These are phyloP conservation scores for Odontophorus gujanensis DNA, from an alignment of 2,113 vertebrate genomes.

Conservation along the genomic window DNA sequence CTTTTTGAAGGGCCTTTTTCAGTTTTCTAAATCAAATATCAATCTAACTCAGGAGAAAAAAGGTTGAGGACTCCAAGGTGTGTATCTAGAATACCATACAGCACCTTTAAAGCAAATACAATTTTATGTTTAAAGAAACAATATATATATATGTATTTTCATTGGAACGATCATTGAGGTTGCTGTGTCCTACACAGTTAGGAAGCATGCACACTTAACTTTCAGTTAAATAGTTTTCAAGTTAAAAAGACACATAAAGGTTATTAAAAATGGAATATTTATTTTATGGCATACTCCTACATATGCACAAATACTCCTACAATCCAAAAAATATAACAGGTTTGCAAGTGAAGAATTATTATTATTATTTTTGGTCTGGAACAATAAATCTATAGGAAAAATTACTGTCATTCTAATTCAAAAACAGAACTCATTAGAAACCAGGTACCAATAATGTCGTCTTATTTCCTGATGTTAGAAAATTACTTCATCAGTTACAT, in stretches of 20 bases:
- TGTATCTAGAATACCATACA: not conserved
- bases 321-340: not conserved
- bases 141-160: not conserved
- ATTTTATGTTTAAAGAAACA: not conserved
- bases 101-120: not conserved
- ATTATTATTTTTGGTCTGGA: not conserved
- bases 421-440: not conserved
- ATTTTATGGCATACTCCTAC: slow-evolving; percentile 6
- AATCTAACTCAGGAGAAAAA: not conserved
- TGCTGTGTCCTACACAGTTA: slow-evolving; percentile 6
- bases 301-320: not conserved
- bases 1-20: not conserved
- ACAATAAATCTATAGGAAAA: not conserved
- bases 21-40: not conserved
- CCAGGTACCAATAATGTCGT: not conserved
- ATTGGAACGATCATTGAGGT: not conserved
- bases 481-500: not conserved
- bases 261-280: not conserved
- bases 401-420: not conserved
- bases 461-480: not conserved
- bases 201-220: not conserved
- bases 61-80: not conserved
- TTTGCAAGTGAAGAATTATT: not conserved
- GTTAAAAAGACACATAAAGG: not conserved
- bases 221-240: slow-evolving; percentile 5